phyloP scores from a whole-genome alignment of 35 echinoderm and acorn worm species.

The Ophiothrix spiculata region DNA sequence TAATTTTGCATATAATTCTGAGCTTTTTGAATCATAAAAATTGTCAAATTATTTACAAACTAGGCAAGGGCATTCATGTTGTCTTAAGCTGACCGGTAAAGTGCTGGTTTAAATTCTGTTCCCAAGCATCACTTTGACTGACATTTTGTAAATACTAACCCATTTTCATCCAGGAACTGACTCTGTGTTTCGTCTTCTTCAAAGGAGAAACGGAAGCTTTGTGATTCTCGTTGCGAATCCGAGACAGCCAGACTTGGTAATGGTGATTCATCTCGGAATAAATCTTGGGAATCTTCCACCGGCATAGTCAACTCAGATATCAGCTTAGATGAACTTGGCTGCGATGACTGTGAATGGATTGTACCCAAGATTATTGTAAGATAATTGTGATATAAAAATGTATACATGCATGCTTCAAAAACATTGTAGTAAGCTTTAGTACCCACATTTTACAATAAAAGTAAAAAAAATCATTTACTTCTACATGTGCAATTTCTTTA shows the following conservation, averaged over 20 bases:
- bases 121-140: not conserved
- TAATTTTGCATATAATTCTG: too few species aligned
- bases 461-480: too few species aligned
- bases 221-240: constrained; percentile 45
- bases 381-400: too few species aligned
- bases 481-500: too few species aligned
- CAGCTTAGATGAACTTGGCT: constrained; percentile 57
- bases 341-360: too few species aligned
- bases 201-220: constrained; percentile 90
- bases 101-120: not conserved
- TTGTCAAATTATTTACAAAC: too few species aligned
- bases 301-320: constrained; percentile 77
- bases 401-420: too few species aligned
- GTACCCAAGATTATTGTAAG: too few species aligned
- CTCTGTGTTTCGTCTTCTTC: constrained; percentile 92
- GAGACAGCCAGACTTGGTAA: constrained; percentile 19
- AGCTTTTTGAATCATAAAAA: too few species aligned
- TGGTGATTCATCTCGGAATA: constrained; percentile 74
- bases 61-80: too few species aligned
- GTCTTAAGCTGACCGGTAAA: not conserved
- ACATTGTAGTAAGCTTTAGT: too few species aligned
- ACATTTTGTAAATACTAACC: constrained; percentile 67
- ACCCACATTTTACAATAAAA: too few species aligned
- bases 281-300: constrained; percentile 90
- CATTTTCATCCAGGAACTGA: constrained; percentile 97